A percentile compares a stretch with the other conserved stretches of the same genome.
These are phyloP conservation scores for Ceuthmochares aereus DNA, from an alignment of 2,113 vertebrate genomes.

Conservation along the genomic window DNA sequence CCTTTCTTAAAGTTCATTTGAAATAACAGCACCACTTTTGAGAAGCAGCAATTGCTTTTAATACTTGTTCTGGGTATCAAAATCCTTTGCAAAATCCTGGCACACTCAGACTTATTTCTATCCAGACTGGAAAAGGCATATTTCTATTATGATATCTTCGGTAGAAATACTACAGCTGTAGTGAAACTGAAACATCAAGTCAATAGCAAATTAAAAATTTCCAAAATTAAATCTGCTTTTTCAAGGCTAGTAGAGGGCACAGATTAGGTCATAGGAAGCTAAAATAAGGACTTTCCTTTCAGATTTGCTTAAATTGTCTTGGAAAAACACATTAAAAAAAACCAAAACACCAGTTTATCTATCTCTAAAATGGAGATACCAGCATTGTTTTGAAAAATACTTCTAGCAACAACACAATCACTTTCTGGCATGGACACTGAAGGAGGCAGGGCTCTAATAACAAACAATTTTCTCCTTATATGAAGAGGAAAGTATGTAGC, in stretches of 20 bases:
- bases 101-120: not conserved
- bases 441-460: not conserved
- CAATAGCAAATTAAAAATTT: not conserved
- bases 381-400: not conserved
- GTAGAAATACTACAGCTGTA: not conserved
- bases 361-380: not conserved
- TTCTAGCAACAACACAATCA: not conserved
- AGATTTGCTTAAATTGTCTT: not conserved
- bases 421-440: fast-evolving
- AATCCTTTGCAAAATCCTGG: not conserved
- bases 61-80: not conserved
- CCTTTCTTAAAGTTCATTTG: not conserved
- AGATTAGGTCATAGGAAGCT: not conserved
- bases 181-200: not conserved
- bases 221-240: not conserved
- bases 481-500: not conserved
- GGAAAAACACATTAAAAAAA: not conserved
- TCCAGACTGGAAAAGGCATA: not conserved
- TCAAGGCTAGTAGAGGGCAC: not conserved
- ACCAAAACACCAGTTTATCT: fast-evolving
- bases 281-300: not conserved
- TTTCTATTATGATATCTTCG: not conserved
- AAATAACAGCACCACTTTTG: not conserved
- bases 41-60: not conserved
- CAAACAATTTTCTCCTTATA: not conserved